phyloP scores from a whole-genome alignment of 2,797 vertebrate genomes.

The Alauda arvensis region DNA sequence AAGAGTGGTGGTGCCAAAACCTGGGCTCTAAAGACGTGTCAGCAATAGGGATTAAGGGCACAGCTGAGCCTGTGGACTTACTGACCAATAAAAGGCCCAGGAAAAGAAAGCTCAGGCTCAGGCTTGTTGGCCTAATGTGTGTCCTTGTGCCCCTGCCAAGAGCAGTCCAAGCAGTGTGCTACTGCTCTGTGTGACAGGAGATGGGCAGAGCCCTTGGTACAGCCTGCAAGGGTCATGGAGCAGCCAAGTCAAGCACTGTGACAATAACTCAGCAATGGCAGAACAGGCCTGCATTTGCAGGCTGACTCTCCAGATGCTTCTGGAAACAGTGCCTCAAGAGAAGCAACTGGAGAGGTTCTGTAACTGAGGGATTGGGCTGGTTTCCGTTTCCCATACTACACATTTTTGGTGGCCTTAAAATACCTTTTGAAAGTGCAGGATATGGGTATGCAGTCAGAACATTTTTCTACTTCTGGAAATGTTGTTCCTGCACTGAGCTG shows the following conservation, averaged over 20 bases:
- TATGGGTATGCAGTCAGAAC: slow-evolving; percentile 3
- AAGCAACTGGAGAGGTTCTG: neutral
- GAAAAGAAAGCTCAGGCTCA: neutral
- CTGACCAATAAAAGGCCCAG: neutral
- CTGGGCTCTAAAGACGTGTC: neutral
- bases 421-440: slow-evolving; percentile 35
- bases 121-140: neutral
- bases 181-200: neutral
- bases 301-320: neutral
- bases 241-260: neutral
- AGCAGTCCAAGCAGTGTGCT: neutral
- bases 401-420: slow-evolving; percentile 43
- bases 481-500: slow-evolving; percentile 3
- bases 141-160: accelerated
- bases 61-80: neutral
- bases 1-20: neutral
- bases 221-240: neutral
- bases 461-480: slow-evolving; percentile 39
- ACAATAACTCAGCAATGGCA: neutral
- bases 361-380: neutral
- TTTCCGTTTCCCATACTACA: neutral
- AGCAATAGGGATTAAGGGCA: neutral
- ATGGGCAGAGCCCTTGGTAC: neutral
- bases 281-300: neutral
- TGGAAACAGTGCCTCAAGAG: neutral